Evolutionary conservation across 2,888 invertebrate genomes (phyloP).

Genomic region (Opisthograptis luteolata): DNA sequence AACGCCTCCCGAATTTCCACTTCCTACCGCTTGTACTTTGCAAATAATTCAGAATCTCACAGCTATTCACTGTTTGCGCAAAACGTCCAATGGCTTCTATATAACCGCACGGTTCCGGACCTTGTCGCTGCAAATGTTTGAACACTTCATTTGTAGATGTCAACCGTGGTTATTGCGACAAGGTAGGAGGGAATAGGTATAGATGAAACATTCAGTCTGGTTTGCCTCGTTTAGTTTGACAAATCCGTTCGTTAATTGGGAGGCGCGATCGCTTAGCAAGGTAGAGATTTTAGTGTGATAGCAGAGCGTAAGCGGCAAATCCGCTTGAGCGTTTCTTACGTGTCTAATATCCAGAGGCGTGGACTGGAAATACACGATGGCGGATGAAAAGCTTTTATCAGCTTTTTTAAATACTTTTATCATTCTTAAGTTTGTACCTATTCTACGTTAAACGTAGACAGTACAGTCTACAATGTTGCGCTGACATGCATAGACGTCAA

Average conservation of each 20-base stretch:
- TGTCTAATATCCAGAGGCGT: background rate
- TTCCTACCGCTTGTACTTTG: conserved; percentile 24
- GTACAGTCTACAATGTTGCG: too few species aligned
- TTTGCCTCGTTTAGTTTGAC: conserved; percentile 54
- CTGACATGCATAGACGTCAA: too few species aligned
- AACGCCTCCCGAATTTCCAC: conserved; percentile 17
- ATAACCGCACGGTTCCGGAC: background rate
- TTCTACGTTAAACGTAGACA: too few species aligned
- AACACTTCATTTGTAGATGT: background rate
- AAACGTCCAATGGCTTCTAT: conserved; percentile 41
- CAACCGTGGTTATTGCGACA: conserved; percentile 4
- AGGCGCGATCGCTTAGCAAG: conserved; percentile 37
- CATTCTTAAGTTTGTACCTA: too few species aligned
- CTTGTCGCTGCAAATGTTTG: conserved; percentile 5
- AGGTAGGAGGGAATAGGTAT: background rate
- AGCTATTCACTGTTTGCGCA: conserved; percentile 49
- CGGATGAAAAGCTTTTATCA: background rate
- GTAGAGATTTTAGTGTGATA: background rate
- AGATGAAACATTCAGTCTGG: conserved; percentile 16
- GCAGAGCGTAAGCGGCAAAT: conserved; percentile 7
- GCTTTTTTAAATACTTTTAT: too few species aligned
- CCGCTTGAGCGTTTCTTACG: background rate
- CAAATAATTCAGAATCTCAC: conserved; percentile 41
- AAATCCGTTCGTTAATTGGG: conserved; percentile 57
- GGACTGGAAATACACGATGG: background rate